Evolutionary conservation across 2,888 invertebrate species (phyloP), one percentile per base, ranked within the genome.

Genomic region (Diadegma fenestrale): DNA sequence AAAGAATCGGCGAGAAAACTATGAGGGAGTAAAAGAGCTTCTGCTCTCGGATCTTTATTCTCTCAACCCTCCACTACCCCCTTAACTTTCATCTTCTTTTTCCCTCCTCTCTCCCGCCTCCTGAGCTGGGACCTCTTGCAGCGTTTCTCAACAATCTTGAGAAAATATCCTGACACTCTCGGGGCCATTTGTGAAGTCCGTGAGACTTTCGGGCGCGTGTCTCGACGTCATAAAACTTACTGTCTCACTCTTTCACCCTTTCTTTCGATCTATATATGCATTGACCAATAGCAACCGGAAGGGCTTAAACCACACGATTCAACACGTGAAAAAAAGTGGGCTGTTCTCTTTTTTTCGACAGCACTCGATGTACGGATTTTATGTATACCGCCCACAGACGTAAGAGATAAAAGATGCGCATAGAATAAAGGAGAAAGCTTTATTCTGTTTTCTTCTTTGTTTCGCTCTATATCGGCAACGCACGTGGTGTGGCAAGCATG

Each of bases 371-470:
- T 69, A 48, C 30, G 22, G 5, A 58, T 58, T 58, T 58, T 26
- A 48, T n/a, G 48, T 69, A n/a, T 8, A 48, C 30, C 68, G 45
- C 73, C 10, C 41, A 51, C 63, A 69, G 43, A 82, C 63, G 30
- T 33, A 72, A 58, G 26, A 78, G 66, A 68, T 48, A 68, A 30
- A 22, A 58, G 22, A 58, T 19, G 54, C 26, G 54, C 22, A 30
- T 19, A 33, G 41, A 37, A 72, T n/a, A 63, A 85, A 75, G 72
- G 86, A 82, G 84, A 80, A 66, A 83, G 81, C 80, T 88, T 89
- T 87, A 89, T 90, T 90, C 90, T 89, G 88, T 90, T 91, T 58
- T 89, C 86, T 88, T 86, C 88, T 88, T 41, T 76, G 45, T 58
- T 66, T 43, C 76, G 14, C n/a, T 14, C 66, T 41, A 87, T 83